Evolutionary conservation across 2,888 invertebrate species (phyloP).

Genomic region (Chrysodeixis includens): DNA sequence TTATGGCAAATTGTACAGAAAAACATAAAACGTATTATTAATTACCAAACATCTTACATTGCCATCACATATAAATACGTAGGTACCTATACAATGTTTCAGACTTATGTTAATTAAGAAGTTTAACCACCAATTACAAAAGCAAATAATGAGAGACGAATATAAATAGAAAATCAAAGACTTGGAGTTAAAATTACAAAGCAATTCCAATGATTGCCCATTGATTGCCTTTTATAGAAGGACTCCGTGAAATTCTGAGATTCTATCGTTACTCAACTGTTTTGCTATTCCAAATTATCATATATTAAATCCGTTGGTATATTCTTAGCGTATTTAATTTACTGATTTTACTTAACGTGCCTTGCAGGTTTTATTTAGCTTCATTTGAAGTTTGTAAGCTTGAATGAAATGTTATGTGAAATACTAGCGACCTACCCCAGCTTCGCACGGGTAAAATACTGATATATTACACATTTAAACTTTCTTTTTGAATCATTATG

Average conservation of each 20-base stretch:
- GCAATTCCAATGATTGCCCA: conserved; percentile 18
- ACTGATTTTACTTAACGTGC: neutral
- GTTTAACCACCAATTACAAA: neutral
- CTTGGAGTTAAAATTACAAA: conserved; percentile 39
- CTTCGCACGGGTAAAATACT: too few relatives aligned
- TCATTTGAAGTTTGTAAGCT: neutral
- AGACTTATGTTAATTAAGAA: neutral
- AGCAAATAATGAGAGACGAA: neutral
- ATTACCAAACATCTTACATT: too few relatives aligned
- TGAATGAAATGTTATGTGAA: neutral
- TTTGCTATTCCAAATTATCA: conserved; percentile 13
- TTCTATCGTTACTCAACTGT: conserved; percentile 17
- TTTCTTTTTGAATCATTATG: too few relatives aligned
- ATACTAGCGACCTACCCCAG: too few relatives aligned
- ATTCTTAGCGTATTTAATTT: neutral
- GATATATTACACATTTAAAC: too few relatives aligned
- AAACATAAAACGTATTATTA: too few relatives aligned
- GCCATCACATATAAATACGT: too few relatives aligned
- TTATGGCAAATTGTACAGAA: too few relatives aligned
- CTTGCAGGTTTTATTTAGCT: neutral
- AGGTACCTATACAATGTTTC: neutral
- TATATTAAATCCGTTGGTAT: conserved; percentile 19
- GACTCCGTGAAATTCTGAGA: neutral
- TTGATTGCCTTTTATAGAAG: conserved; percentile 27
- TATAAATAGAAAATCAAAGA: neutral